A percentile compares a stretch with the other conserved stretches of the same genome.
Evolutionary conservation across 2,888 invertebrate species (phyloP).

Genomic region (Leptopilina drosophilae): DNA sequence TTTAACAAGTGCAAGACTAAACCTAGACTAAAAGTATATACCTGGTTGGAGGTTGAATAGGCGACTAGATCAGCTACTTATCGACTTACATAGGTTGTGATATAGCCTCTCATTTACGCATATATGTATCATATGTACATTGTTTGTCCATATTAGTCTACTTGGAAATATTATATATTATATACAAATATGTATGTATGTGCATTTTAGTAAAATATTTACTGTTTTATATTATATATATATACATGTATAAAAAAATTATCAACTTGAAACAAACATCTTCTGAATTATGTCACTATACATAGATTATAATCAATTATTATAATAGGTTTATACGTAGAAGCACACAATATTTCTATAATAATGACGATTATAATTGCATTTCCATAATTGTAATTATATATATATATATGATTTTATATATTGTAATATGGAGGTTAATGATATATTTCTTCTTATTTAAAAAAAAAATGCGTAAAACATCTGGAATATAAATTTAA

Average conservation of each 20-base stretch:
- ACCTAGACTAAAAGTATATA: not conserved
- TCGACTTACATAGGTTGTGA: constrained; percentile 15
- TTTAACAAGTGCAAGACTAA: constrained; percentile 61
- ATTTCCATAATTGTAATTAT: constrained; percentile 6
- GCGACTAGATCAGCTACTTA: constrained; percentile 37
- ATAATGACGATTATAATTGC: constrained; percentile 8
- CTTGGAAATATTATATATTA: not conserved
- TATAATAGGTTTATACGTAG: too few relatives aligned
- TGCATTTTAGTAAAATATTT: not conserved
- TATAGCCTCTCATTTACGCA: constrained; percentile 4
- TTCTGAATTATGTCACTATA: too few relatives aligned
- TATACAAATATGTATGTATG: too few relatives aligned
- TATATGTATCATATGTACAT: not conserved
- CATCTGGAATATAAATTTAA: too few relatives aligned
- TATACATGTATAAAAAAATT: not conserved
- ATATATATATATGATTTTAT: not conserved
- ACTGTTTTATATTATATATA: not conserved
- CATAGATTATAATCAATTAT: too few relatives aligned
- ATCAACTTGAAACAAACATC: too few relatives aligned
- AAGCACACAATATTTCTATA: not conserved
- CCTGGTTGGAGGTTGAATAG: not conserved
- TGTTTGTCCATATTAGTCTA: not conserved
- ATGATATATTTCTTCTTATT: not conserved
- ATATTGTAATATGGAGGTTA: not conserved
- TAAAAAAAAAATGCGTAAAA: too few relatives aligned